Percentiles rank a stretch among this genome's conserved stretches.
Evolutionary conservation across 64 coral and sea anemone genomes (phyloP).

Genomic region (Pachyseris speciosa): DNA sequence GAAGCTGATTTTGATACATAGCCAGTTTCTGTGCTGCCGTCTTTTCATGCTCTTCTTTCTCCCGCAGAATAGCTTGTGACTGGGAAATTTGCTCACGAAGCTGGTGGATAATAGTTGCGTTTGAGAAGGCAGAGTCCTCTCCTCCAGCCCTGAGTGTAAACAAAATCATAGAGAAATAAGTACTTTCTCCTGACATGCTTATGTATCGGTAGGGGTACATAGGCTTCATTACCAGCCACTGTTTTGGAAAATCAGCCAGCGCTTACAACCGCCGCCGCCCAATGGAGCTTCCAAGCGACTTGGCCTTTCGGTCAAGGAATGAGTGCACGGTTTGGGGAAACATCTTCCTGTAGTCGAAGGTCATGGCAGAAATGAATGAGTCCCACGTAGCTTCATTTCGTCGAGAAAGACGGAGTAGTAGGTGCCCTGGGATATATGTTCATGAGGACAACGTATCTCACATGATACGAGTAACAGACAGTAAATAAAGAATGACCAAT

Average conservation of each 20-base stretch:
- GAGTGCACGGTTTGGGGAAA: background rate
- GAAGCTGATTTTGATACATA: constrained; percentile 86
- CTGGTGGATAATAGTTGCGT: constrained; percentile 46
- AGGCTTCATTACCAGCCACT: no score
- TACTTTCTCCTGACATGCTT: no score
- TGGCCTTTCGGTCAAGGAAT: constrained; percentile 37
- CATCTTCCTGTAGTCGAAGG: background rate
- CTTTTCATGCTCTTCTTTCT: constrained; percentile 83
- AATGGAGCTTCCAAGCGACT: constrained; percentile 23
- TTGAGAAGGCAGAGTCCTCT: constrained; percentile 79
- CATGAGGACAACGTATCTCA: background rate
- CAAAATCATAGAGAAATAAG: background rate
- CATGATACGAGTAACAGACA: background rate
- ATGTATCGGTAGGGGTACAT: no score
- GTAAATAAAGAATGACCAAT: no score
- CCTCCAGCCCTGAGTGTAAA: constrained; percentile 66
- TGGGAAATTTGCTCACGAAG: constrained; percentile 75
- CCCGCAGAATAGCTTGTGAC: constrained; percentile 68
- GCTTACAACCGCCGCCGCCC: no score
- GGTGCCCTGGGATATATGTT: background rate
- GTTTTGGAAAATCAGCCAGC: no score
- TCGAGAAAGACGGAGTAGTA: background rate
- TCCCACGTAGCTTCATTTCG: background rate
- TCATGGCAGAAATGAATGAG: background rate
- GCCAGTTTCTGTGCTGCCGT: constrained; percentile 76